Conservation (phyloP, 2,113 vertebrate species). For the Alces alces region DNA sequence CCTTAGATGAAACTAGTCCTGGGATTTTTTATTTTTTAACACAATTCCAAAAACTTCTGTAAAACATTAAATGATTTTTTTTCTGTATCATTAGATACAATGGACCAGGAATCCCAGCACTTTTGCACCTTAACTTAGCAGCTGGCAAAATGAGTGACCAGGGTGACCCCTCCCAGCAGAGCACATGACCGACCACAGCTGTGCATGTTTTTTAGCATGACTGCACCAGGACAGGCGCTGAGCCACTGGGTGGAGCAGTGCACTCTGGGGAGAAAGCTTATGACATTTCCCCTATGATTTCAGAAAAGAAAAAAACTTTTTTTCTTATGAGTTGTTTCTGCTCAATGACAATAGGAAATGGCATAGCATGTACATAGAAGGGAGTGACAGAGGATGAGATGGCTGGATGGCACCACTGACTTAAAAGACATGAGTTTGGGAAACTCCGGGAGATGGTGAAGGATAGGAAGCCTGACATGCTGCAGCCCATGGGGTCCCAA, state of each 20-base stretch:
- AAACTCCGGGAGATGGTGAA: neutral
- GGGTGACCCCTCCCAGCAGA: conserved; percentile 15
- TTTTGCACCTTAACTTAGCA: conserved; percentile 38
- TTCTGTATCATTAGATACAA: neutral
- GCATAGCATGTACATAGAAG: neutral
- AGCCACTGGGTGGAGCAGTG: conserved; percentile 78
- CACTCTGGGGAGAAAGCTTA: conserved; percentile 54
- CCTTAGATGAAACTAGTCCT: conserved; percentile 19
- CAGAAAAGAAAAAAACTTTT: neutral
- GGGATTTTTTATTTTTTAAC: neutral
- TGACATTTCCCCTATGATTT: conserved; percentile 49
- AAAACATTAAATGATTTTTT: neutral
- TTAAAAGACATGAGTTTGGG: neutral
- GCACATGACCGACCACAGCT: conserved; percentile 61
- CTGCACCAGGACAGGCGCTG: conserved; percentile 75
- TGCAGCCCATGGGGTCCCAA: neutral
- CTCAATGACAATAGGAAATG: neutral
- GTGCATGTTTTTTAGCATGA: conserved; percentile 68
- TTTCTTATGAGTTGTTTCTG: neutral
- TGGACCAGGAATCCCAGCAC: conserved; percentile 36
- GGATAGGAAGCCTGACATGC: neutral
- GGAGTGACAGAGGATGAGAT: neutral
- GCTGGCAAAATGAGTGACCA: conserved; percentile 16
- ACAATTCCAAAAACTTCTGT: neutral
- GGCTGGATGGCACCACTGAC: neutral